Conservation (phyloP, 2,113 vertebrate genomes). For the Dipodomys merriami region DNA sequence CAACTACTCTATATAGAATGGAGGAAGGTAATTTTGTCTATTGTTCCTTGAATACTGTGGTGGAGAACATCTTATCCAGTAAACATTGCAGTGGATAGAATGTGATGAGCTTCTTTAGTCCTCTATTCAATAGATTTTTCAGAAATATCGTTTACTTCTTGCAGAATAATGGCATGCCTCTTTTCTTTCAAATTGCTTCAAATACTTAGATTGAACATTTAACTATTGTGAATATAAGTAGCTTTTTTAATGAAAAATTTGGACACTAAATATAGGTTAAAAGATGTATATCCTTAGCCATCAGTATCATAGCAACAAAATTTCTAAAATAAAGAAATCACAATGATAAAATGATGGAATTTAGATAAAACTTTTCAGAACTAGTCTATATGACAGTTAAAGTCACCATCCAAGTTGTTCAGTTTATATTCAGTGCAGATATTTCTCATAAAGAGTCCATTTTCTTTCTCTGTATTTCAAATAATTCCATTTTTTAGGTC, state of each 20-base stretch:
- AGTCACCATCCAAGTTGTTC: background rate
- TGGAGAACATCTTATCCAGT: background rate
- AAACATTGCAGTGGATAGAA: constrained; percentile 59
- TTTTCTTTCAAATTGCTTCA: constrained; percentile 75
- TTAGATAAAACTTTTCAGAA: constrained; percentile 33
- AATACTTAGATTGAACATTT: constrained; percentile 49
- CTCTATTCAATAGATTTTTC: constrained; percentile 62
- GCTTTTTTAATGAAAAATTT: constrained; percentile 66
- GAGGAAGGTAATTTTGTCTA: constrained; percentile 47
- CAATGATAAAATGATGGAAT: constrained; percentile 62
- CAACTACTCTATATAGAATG: background rate
- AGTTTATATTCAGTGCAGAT: background rate
- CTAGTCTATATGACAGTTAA: constrained; percentile 34
- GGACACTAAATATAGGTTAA: constrained; percentile 69
- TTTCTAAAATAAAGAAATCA: constrained; percentile 29
- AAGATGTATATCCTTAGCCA: constrained; percentile 65
- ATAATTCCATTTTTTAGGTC: background rate
- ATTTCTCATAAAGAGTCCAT: background rate
- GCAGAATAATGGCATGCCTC: background rate
- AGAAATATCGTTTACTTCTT: constrained; percentile 56
- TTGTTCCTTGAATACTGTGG: background rate
- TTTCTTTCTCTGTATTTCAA: constrained; percentile 20
- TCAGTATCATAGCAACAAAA: constrained; percentile 53
- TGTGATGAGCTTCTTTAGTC: constrained; percentile 53
- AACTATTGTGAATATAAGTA: constrained; percentile 64